Conservation (phyloP, 2,797 vertebrate species). For the Muraenolepis orangiensis region DNA sequence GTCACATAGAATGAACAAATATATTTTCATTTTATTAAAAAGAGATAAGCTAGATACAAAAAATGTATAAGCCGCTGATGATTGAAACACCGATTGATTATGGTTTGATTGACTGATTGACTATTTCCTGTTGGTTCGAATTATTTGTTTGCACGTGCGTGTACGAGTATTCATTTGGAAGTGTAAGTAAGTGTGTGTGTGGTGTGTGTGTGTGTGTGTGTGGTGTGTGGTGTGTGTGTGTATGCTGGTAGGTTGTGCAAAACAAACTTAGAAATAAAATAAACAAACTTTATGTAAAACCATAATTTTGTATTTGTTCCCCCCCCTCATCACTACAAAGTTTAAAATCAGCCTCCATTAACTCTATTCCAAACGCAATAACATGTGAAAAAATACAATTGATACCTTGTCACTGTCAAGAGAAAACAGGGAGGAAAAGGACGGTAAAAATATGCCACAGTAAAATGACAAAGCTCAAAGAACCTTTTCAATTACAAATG, state of each 20-base stretch:
- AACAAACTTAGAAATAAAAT: not conserved
- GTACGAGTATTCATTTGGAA: not conserved
- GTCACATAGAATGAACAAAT: not conserved
- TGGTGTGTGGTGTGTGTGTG: not conserved
- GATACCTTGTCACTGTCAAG: not conserved
- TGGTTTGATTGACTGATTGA: not conserved
- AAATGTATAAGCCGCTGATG: not conserved
- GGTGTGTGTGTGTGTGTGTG: not conserved
- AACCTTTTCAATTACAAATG: constrained; percentile 24
- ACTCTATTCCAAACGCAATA: not conserved
- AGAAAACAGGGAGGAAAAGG: not conserved
- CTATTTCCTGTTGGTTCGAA: not conserved
- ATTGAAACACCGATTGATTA: constrained; percentile 20
- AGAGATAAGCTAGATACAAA: too few relatives aligned
- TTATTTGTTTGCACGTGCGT: not conserved
- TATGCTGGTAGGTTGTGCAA: not conserved
- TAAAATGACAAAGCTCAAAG: not conserved
- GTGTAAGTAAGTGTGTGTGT: not conserved
- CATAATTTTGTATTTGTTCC: constrained; percentile 40
- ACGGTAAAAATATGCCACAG: not conserved
- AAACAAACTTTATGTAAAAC: not conserved
- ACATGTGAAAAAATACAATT: not conserved
- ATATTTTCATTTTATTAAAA: not conserved
- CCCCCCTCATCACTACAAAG: constrained; percentile 67
- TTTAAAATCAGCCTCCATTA: not conserved